Evolutionary conservation across 23 tunicate genomes (phyloP), one percentile per base, ranked within the genome.

Genomic region (Pegea sp.): DNA sequence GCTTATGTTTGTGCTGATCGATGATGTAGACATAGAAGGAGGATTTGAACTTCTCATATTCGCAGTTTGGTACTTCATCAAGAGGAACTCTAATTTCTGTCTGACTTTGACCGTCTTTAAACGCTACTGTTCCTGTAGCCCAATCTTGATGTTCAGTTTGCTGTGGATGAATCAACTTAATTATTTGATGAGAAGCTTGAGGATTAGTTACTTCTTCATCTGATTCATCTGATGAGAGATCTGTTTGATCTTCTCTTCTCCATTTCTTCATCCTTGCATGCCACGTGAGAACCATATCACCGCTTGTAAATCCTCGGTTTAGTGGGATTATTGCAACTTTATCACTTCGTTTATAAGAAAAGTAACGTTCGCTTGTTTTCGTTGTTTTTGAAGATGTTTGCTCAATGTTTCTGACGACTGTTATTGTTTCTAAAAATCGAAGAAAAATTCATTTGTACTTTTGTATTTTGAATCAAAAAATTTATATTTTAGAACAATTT

Each of bases 301-400:
- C 99, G 11, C 68, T 59, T 0, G 86, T 79, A 61, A 91, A 91
- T 26, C 66, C 70, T 1, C 99, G 86, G 42, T 79, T 69, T 34
- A 91, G 60, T 5, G 99, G 99, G 29, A 91, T 91, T 29, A 91
- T 71, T 19, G 99, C 99, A 20, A 70, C 79, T 34, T 91, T 91
- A 59, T 91, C 99, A 57, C 86, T 72, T 5, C 69, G 54, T 51
- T 75, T 75, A 74, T 68, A 91, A 5, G 99, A 69, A 72, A 68
- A 78, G 61, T 68, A 91, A 24, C 71, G 49, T 63, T 91, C 93
- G 57, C 68, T 43, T 38, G 46, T 8, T 11, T 38, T 11, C 46
- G 11, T 38, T 11, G 46, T 38, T n/a, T n/a, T n/a, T n/a, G n/a
- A n/a, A n/a, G n/a, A n/a, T 16, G 46, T 16, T 16, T 38, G 46